phyloP scores from a whole-genome alignment of 2,113 vertebrate genomes.

The Gymnorhina tibicen region DNA sequence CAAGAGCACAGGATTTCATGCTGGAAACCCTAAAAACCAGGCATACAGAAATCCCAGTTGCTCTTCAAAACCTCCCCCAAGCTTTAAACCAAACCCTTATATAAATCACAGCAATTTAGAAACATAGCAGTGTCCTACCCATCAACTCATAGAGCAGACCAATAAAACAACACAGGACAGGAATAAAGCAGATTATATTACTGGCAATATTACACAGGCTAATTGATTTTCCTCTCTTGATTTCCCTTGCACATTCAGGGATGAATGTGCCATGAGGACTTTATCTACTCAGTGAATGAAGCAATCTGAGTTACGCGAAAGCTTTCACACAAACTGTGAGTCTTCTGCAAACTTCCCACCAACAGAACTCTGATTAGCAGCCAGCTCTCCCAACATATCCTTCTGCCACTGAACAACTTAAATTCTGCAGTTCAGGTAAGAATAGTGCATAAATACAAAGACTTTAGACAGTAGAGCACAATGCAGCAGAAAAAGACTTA shows the following conservation, averaged over 20 bases:
- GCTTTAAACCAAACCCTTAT: background rate
- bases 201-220: background rate
- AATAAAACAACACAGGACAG: background rate
- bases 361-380: background rate
- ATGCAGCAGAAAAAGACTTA: background rate
- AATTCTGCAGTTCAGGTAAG: background rate
- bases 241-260: background rate
- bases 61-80: background rate
- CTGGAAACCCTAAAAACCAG: background rate
- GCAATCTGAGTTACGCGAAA: background rate
- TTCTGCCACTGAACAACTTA: background rate
- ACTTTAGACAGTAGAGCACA: background rate
- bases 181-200: background rate
- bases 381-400: background rate
- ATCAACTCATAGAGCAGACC: background rate
- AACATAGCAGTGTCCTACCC: background rate
- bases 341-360: conserved; percentile 4
- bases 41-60: background rate
- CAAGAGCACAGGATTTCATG: background rate
- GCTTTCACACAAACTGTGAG: background rate
- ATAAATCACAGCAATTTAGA: background rate
- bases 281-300: conserved; percentile 60
- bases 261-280: background rate
- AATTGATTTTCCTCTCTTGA: background rate
- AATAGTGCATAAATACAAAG: background rate